Percentiles rank a stretch among this genome's conserved stretches.
phyloP scores from a whole-genome alignment of 2,797 vertebrate genomes.

The Sebastes trivittatus region DNA sequence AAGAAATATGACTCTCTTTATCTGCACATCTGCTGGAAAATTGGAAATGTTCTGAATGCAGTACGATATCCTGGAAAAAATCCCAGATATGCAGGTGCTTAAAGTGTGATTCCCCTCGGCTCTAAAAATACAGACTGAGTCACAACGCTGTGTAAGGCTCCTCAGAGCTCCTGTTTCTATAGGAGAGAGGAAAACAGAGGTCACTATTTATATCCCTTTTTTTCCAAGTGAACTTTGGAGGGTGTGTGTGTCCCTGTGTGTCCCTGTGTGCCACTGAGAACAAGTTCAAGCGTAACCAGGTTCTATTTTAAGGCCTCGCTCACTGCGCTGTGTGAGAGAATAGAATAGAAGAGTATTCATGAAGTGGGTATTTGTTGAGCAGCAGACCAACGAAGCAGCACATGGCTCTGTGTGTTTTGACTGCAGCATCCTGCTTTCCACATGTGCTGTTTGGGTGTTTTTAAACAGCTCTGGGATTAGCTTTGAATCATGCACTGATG shows the following conservation, averaged over 20 bases:
- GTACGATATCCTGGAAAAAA: constrained; percentile 33
- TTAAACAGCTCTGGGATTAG: constrained; percentile 56
- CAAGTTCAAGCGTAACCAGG: constrained; percentile 48
- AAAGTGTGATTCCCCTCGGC: constrained; percentile 9
- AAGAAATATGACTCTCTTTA: constrained; percentile 6
- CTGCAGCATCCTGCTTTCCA: constrained; percentile 35
- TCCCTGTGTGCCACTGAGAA: constrained; percentile 8
- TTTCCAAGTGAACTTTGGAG: constrained; percentile 62
- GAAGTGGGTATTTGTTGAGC: constrained; percentile 48
- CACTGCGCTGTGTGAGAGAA: constrained; percentile 53
- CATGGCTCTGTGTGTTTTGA: constrained; percentile 50
- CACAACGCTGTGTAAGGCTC: constrained; percentile 21
- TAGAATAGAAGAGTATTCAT: constrained; percentile 59
- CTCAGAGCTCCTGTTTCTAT: constrained; percentile 45
- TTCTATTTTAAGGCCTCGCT: constrained; percentile 70
- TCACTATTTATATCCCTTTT: constrained; percentile 66
- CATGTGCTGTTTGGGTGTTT: constrained; percentile 36
- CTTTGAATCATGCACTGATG: constrained; percentile 51
- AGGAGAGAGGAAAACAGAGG: constrained; percentile 56
- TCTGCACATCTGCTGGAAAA: constrained; percentile 22
- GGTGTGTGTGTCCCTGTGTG: constrained; percentile 37
- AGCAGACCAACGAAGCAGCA: constrained; percentile 26
- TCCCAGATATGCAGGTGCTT: constrained; percentile 44
- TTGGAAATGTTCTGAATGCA: constrained; percentile 18
- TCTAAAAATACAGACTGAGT: constrained; percentile 58